Evolutionary conservation across 2,113 vertebrate genomes (phyloP).

Genomic region (Antigone vipio): DNA sequence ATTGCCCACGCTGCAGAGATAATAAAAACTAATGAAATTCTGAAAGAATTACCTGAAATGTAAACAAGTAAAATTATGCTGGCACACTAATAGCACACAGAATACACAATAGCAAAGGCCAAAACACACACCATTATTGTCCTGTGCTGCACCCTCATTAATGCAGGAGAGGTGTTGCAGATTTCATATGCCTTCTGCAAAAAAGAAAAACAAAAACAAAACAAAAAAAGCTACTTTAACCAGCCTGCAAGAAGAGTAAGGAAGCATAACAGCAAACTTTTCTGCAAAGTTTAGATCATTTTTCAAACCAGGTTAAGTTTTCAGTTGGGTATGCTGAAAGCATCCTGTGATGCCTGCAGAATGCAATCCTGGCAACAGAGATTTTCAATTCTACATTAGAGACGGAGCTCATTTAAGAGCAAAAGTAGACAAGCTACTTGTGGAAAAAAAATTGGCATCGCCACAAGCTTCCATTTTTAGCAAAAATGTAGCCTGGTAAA

Average conservation of each 20-base stretch:
- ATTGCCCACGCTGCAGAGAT: neutral
- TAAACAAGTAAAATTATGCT: constrained; percentile 17
- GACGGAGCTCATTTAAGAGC: neutral
- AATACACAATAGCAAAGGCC: constrained; percentile 22
- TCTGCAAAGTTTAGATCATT: neutral
- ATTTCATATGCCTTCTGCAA: constrained; percentile 45
- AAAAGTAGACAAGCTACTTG: neutral
- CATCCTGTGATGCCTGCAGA: neutral
- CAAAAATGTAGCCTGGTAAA: constrained; percentile 35
- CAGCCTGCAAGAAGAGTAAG: constrained; percentile 17
- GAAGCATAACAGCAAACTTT: constrained; percentile 8
- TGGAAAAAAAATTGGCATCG: neutral
- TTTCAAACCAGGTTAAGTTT: neutral
- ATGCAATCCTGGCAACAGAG: neutral
- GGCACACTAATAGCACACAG: constrained; percentile 14
- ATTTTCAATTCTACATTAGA: neutral
- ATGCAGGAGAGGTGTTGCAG: constrained; percentile 45
- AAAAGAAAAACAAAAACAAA: constrained; percentile 28
- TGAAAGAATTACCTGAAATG: constrained; percentile 10
- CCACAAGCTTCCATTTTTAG: constrained; percentile 50
- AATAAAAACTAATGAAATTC: neutral
- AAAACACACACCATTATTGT: constrained; percentile 30
- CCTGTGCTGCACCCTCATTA: constrained; percentile 53
- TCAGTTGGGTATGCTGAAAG: neutral
- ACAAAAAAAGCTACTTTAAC: constrained; percentile 25